These are phyloP conservation scores for Drepana falcataria DNA, from an alignment of 2,888 invertebrate genomes.

Conservation along the genomic window DNA sequence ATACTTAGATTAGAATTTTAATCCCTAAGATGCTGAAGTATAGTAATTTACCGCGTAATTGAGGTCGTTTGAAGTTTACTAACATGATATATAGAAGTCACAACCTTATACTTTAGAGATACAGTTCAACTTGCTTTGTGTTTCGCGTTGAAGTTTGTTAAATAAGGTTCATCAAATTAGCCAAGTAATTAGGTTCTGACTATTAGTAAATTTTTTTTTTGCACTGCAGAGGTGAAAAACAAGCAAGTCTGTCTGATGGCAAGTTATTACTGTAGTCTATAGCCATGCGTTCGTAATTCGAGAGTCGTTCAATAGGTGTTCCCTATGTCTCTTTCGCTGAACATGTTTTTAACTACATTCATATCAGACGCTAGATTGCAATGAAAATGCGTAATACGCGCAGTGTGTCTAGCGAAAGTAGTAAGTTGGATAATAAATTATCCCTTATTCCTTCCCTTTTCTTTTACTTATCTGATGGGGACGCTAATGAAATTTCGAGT, in stretches of 20 bases:
- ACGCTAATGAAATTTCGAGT: conserved; percentile 3
- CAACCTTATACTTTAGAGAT: not conserved
- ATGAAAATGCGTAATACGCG: not conserved
- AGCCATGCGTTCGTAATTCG: no score
- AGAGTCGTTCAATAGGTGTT: no score
- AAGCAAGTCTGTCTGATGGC: no score
- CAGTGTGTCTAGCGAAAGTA: not conserved
- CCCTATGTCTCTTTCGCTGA: no score
- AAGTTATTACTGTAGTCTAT: no score
- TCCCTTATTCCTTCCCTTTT: conserved; percentile 1
- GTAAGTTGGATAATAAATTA: not conserved
- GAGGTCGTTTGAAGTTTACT: not conserved
- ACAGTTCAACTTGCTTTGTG: not conserved
- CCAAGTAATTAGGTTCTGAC: no score
- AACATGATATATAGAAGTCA: not conserved
- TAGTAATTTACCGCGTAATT: conserved; percentile 3
- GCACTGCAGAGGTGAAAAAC: no score
- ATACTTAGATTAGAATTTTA: not conserved
- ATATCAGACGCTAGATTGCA: not conserved
- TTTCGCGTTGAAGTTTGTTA: not conserved
- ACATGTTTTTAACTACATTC: no score
- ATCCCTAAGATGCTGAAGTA: not conserved
- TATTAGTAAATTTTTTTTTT: no score
- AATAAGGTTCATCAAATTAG: not conserved
- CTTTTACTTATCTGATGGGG: conserved; percentile 1